Conservation (phyloP, 2,888 invertebrate genomes). For the Mimachlamys varia region DNA sequence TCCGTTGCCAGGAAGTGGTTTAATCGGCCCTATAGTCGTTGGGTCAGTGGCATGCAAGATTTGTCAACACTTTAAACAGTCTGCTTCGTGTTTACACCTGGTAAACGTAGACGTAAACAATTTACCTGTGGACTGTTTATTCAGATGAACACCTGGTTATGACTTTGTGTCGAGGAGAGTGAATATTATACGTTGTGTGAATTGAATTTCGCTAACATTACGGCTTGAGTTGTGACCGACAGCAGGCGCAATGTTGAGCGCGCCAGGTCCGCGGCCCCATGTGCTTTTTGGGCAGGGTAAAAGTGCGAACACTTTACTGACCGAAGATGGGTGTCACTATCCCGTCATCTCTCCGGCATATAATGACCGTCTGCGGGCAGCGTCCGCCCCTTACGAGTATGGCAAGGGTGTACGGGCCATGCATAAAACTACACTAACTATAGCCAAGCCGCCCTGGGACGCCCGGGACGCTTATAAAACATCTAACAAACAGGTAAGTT, state of each 20-base stretch:
- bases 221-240: not conserved
- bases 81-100: not conserved
- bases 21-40: not conserved
- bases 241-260: conserved; percentile 40
- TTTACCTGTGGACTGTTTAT: not conserved
- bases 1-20: conserved; percentile 24
- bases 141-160: not conserved
- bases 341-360: conserved; percentile 71
- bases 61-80: not conserved
- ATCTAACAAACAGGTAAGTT: conserved; percentile 70
- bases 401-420: conserved; percentile 71
- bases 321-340: conserved; percentile 71
- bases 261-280: conserved; percentile 41
- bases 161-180: not conserved
- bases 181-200: not conserved
- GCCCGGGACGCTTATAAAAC: conserved; percentile 68
- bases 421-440: conserved; percentile 71
- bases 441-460: conserved; percentile 71
- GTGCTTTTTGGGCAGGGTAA: conserved; percentile 68
- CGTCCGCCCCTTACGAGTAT: conserved; percentile 63
- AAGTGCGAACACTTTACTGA: conserved; percentile 67
- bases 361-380: conserved; percentile 59
- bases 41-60: not conserved
- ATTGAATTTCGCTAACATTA: not conserved
- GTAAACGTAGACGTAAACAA: conserved; percentile 19